A percentile compares a stretch with the other conserved stretches of the same genome.
These are phyloP conservation scores for Macroglossus sobrinus DNA, from an alignment of 2,113 vertebrate genomes.

Conservation along the genomic window DNA sequence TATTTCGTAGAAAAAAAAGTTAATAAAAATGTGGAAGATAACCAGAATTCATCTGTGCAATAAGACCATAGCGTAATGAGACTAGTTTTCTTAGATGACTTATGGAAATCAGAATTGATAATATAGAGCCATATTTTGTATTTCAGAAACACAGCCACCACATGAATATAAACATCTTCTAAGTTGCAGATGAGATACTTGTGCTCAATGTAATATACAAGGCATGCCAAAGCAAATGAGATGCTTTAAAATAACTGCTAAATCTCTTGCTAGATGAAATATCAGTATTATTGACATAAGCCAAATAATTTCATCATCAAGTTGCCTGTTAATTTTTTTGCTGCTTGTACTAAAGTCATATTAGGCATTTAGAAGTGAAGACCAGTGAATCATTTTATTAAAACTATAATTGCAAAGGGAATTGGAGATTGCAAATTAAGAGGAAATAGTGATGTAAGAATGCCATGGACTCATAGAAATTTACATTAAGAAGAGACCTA, in stretches of 20 bases:
- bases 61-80: background rate
- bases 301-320: background rate
- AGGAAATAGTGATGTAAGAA: background rate
- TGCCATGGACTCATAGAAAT: background rate
- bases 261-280: slow-evolving; percentile 10
- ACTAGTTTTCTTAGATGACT: slow-evolving; percentile 8
- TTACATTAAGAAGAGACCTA: background rate
- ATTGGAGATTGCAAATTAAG: background rate
- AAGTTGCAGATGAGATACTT: background rate
- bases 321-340: background rate
- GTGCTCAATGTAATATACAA: background rate
- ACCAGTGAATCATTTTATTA: slow-evolving; percentile 29
- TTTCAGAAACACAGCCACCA: background rate
- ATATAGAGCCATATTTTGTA: background rate
- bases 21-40: background rate
- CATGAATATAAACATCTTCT: background rate
- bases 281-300: background rate
- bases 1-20: no score
- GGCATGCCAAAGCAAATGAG: background rate
- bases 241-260: background rate
- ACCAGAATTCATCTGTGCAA: background rate
- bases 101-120: slow-evolving; percentile 27
- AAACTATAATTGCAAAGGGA: slow-evolving; percentile 30
- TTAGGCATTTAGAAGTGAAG: slow-evolving; percentile 33
- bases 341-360: background rate